These are phyloP conservation scores for Lamproptera curius DNA, from an alignment of 2,888 invertebrate species.

Conservation along the genomic window DNA sequence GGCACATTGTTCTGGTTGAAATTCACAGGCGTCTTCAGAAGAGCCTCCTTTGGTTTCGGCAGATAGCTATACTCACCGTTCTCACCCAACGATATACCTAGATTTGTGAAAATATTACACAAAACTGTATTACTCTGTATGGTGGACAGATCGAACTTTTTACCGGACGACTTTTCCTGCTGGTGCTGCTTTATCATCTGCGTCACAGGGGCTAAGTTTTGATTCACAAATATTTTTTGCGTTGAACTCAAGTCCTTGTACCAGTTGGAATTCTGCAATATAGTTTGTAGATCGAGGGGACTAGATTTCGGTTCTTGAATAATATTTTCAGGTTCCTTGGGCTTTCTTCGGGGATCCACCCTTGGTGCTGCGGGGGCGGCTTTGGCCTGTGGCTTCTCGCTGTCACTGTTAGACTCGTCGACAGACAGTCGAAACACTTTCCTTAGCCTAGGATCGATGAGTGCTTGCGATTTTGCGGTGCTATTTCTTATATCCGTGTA, in stretches of 20 bases:
- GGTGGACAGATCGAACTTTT: conserved; percentile 72
- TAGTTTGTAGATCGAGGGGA: conserved; percentile 76
- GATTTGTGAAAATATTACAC: conserved; percentile 79
- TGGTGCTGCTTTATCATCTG: conserved; percentile 80
- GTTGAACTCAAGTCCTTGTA: conserved; percentile 85
- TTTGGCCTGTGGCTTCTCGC: conserved; percentile 65
- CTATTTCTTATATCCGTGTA: conserved; percentile 85
- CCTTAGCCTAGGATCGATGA: conserved; percentile 86
- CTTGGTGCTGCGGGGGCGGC: conserved; percentile 55
- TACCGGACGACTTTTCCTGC: conserved; percentile 75
- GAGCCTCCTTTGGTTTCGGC: conserved; percentile 67
- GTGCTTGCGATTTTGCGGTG: conserved; percentile 83
- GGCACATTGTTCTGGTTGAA: conserved; percentile 55
- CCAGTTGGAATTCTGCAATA: conserved; percentile 83
- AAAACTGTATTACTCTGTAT: conserved; percentile 73
- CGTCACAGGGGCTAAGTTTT: conserved; percentile 81
- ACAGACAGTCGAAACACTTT: conserved; percentile 85
- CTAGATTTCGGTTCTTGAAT: conserved; percentile 52
- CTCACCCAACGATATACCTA: conserved; percentile 79
- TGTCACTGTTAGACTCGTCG: conserved; percentile 80
- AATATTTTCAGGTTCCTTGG: conserved; percentile 52
- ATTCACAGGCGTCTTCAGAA: conserved; percentile 63
- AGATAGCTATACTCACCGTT: conserved; percentile 75
- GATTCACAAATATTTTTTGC: conserved; percentile 84
- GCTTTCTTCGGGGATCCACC: conserved; percentile 67